Conservation (phyloP, 2,797 vertebrate genomes). For the Benthosema pterotum region DNA sequence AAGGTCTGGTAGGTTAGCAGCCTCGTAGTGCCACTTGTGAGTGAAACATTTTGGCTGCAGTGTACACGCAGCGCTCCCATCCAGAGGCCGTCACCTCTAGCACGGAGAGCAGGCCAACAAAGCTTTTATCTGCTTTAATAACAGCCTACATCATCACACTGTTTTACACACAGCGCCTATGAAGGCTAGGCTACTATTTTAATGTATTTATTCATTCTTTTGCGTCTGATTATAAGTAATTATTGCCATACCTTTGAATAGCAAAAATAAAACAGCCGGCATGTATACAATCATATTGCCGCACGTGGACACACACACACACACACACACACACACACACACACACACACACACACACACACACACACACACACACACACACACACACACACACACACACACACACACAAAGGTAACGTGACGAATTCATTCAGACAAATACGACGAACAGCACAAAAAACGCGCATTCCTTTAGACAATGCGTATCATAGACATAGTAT, state of each 20-base stretch:
- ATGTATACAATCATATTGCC: conserved; percentile 6
- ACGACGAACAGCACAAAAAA: no score
- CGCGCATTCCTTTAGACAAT: no score
- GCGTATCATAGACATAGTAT: no score
- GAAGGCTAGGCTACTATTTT: not conserved
- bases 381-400: not conserved
- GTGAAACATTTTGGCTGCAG: conserved; percentile 56
- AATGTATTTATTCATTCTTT: no score
- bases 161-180: conserved; percentile 63
- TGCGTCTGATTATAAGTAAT: conserved; percentile 61
- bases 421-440: no score
- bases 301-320: conserved; percentile 5
- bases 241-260: conserved; percentile 59
- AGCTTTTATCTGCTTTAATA: conserved; percentile 74
- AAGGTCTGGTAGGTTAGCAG: no score
- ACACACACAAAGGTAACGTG: no score
- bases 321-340: not conserved
- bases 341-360: conserved; percentile 3
- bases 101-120: conserved; percentile 62
- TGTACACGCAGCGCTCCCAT: no score
- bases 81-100: conserved; percentile 47
- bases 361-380: not conserved
- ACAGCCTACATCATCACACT: conserved; percentile 70
- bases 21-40: conserved; percentile 54
- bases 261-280: conserved; percentile 9